Evolutionary conservation across 2,888 invertebrate genomes (phyloP).

Genomic region (Neoascia interrupta): DNA sequence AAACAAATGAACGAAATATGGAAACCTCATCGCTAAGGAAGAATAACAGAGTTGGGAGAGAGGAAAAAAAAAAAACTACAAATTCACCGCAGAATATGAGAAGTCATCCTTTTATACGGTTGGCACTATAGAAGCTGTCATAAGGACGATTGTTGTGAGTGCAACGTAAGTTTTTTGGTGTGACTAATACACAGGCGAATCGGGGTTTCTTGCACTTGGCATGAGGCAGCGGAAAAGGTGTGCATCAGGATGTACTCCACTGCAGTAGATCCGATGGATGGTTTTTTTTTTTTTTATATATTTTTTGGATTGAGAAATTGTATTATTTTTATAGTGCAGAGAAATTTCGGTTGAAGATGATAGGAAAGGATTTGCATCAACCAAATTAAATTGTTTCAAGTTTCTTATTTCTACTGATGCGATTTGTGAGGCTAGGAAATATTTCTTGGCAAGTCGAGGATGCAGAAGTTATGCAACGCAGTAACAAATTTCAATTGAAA

Average conservation of each 20-base stretch:
- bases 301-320: too few species aligned
- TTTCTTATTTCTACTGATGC: too few species aligned
- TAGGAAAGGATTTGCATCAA: constrained; percentile 1
- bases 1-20: constrained; percentile 25
- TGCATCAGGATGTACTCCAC: constrained; percentile 6
- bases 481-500: not conserved
- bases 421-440: too few species aligned
- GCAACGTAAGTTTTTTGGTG: not conserved
- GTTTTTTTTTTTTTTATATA: too few species aligned
- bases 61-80: too few species aligned
- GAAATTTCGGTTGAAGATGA: too few species aligned
- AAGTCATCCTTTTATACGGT: not conserved
- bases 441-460: not conserved
- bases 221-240: constrained; percentile 12
- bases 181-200: not conserved
- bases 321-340: too few species aligned
- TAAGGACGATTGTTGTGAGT: constrained; percentile 40
- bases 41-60: too few species aligned
- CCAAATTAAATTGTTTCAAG: constrained; percentile 33
- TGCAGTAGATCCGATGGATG: not conserved
- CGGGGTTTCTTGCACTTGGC: constrained; percentile 9
- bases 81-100: constrained; percentile 26
- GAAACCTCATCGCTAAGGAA: constrained; percentile 1
- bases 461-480: too few species aligned
- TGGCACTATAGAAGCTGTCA: constrained; percentile 38